Evolutionary conservation across 2,797 vertebrate genomes (phyloP).

Genomic region (Cyprinodon diabolis): DNA sequence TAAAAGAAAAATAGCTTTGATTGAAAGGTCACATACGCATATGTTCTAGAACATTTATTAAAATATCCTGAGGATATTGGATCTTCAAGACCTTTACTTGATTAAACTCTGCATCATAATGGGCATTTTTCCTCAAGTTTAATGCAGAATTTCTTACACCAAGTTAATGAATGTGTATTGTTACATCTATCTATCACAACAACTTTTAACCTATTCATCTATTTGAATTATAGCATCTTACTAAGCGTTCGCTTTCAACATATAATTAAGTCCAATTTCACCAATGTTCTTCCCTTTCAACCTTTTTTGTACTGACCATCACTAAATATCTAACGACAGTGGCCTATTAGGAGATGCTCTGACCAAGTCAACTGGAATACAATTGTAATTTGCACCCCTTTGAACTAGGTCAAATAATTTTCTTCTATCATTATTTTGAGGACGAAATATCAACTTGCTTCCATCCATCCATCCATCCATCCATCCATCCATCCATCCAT

Average conservation of each 20-base stretch:
- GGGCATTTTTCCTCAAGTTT: background rate
- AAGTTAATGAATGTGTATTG: background rate
- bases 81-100: background rate
- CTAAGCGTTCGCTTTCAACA: too few relatives aligned
- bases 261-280: background rate
- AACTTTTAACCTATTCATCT: background rate
- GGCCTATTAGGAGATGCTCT: background rate
- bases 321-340: too few relatives aligned
- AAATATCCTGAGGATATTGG: background rate
- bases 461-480: too few relatives aligned
- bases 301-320: background rate
- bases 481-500: too few relatives aligned
- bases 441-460: background rate
- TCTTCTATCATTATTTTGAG: background rate
- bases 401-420: background rate
- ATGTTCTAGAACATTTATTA: background rate
- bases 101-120: background rate
- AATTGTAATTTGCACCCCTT: background rate
- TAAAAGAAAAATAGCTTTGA: background rate
- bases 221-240: background rate
- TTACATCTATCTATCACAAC: background rate
- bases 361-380: background rate
- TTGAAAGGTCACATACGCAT: background rate
- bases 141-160: background rate
- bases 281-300: background rate